phyloP scores from a whole-genome alignment of 2,113 vertebrate species.

The Ptyas mucosa region DNA sequence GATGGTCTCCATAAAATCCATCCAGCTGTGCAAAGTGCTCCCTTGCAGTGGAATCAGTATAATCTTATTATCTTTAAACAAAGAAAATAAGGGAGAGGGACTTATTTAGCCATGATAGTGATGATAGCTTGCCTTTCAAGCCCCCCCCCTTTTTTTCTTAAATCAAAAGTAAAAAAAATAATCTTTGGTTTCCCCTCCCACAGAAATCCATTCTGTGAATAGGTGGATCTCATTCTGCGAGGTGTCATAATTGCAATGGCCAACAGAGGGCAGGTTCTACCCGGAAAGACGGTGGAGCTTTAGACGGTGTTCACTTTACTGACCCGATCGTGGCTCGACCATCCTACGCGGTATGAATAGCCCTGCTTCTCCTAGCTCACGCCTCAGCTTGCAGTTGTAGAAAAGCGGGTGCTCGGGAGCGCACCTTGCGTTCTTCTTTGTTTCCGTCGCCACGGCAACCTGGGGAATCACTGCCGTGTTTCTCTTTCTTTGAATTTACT shows the following conservation, averaged over 20 bases:
- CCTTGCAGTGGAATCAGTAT: neutral
- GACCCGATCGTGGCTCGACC: neutral
- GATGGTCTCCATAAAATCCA: neutral
- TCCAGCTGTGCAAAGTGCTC: neutral
- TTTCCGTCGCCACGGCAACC: neutral
- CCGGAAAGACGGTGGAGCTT: neutral
- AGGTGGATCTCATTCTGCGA: no score
- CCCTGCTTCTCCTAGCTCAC: neutral
- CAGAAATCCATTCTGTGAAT: neutral
- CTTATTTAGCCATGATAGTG: neutral
- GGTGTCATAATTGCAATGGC: neutral
- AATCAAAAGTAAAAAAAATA: neutral
- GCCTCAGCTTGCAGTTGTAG: no score
- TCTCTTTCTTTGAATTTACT: neutral
- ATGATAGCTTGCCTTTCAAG: neutral
- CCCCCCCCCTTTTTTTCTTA: neutral
- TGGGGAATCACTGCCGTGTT: neutral
- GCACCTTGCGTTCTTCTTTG: neutral
- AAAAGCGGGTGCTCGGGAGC: neutral
- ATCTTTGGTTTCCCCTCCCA: no score
- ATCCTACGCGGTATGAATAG: neutral
- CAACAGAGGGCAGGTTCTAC: neutral
- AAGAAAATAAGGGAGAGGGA: neutral
- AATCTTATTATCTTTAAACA: neutral
- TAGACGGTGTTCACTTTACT: neutral